Percentiles rank a stretch among this genome's conserved stretches.
These are phyloP conservation scores for Leptinotarsa tumamoca DNA, from an alignment of 2,888 invertebrate species.

Conservation along the genomic window DNA sequence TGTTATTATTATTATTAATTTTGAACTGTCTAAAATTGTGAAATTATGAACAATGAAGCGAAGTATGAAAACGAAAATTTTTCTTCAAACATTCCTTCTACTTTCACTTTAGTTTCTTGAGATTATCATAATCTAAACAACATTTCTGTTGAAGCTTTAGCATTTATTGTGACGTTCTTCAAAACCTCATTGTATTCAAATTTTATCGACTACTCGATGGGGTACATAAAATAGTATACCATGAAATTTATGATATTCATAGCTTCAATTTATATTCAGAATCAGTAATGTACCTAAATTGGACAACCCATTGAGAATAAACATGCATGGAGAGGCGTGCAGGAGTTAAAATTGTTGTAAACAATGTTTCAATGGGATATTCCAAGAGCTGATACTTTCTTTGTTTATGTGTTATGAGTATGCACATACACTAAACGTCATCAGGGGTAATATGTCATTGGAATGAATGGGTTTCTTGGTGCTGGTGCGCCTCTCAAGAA, in stretches of 20 bases:
- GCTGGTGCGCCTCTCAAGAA: neutral
- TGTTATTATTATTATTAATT: too few relatives aligned
- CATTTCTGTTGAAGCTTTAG: neutral
- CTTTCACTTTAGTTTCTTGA: neutral
- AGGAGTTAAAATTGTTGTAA: constrained; percentile 17
- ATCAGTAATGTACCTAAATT: constrained; percentile 34
- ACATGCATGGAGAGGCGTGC: constrained; percentile 11
- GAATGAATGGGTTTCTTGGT: neutral
- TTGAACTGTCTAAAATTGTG: too few relatives aligned
- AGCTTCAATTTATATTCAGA: constrained; percentile 39
- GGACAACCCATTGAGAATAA: constrained; percentile 30
- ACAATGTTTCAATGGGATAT: constrained; percentile 11
- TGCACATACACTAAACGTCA: constrained; percentile 7
- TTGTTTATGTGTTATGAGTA: constrained; percentile 2
- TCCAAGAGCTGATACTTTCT: constrained; percentile 1
- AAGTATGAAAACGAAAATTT: neutral
- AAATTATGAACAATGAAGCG: too few relatives aligned
- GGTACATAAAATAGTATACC: constrained; percentile 28
- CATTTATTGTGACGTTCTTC: neutral
- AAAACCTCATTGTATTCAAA: constrained; percentile 38
- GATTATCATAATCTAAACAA: neutral
- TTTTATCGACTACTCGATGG: constrained; percentile 37
- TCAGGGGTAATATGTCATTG: neutral
- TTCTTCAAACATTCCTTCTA: neutral
- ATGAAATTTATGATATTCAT: constrained; percentile 38